A percentile compares a stretch with the other conserved stretches of the same genome.
Evolutionary conservation across 2,797 vertebrate species (phyloP).

Genomic region (Pipistrellus kuhlii): DNA sequence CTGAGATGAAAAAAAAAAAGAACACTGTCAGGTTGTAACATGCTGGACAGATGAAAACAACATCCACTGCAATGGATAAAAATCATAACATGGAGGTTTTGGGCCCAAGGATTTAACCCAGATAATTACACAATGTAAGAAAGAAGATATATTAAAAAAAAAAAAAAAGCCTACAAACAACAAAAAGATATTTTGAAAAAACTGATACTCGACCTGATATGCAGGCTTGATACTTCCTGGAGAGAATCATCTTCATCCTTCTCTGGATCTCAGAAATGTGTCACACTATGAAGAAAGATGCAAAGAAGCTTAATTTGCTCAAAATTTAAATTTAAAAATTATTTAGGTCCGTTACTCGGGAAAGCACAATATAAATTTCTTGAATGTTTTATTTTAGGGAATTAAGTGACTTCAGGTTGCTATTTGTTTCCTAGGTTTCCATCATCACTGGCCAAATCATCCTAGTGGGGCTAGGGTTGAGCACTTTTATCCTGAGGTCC

Average conservation of each 20-base stretch:
- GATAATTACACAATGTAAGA: not conserved
- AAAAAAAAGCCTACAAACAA: not conserved
- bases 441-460: not conserved
- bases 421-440: not conserved
- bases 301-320: not conserved
- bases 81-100: not conserved
- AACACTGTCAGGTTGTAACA: not conserved
- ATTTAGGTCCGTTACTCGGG: not conserved
- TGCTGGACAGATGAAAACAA: not conserved
- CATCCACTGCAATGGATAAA: not conserved
- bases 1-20: slow-evolving; percentile 28
- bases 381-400: not conserved
- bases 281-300: not conserved
- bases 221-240: not conserved
- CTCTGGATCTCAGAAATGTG: not conserved
- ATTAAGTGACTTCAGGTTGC: not conserved
- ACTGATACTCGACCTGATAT: not conserved
- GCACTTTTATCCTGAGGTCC: not conserved
- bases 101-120: not conserved
- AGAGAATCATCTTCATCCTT: not conserved
- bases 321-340: not conserved
- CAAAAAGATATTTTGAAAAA: slow-evolving; percentile 59
- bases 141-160: not conserved
- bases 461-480: not conserved
- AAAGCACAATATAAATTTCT: not conserved